Conservation (phyloP, 2,113 vertebrate genomes). For the Calidris pygmaea region DNA sequence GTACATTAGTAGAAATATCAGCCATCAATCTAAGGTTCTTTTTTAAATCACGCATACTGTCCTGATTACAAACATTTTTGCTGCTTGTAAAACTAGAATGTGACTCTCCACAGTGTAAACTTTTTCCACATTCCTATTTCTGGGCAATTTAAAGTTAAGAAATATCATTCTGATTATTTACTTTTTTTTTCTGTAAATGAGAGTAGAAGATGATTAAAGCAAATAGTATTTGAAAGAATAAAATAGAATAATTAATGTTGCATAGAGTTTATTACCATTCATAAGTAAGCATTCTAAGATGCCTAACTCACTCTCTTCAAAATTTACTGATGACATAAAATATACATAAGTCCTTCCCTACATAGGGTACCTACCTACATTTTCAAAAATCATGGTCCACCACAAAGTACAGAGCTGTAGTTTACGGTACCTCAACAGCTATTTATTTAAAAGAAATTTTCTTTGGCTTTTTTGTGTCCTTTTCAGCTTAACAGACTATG, state of each 20-base stretch:
- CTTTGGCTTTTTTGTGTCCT: neutral
- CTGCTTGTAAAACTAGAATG: neutral
- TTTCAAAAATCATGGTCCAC: neutral
- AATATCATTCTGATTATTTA: neutral
- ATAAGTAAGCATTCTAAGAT: neutral
- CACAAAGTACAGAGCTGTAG: neutral
- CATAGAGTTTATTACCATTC: neutral
- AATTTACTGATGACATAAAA: neutral
- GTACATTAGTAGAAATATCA: neutral
- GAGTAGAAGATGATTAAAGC: neutral
- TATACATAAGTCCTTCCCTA: rapidly evolving
- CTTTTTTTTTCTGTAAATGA: neutral
- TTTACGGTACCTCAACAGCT: neutral
- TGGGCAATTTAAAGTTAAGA: neutral
- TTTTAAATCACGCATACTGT: neutral
- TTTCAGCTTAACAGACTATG: neutral
- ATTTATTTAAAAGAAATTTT: neutral
- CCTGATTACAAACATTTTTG: neutral
- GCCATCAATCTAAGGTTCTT: rapidly evolving
- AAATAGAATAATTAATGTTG: neutral
- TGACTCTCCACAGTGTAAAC: neutral
- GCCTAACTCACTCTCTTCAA: neutral
- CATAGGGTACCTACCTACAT: neutral
- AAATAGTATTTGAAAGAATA: neutral
- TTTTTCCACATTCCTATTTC: neutral